Percentiles rank a stretch among this genome's conserved stretches.
Conservation (phyloP, 2,113 vertebrate genomes). For the Hylia prasina region DNA sequence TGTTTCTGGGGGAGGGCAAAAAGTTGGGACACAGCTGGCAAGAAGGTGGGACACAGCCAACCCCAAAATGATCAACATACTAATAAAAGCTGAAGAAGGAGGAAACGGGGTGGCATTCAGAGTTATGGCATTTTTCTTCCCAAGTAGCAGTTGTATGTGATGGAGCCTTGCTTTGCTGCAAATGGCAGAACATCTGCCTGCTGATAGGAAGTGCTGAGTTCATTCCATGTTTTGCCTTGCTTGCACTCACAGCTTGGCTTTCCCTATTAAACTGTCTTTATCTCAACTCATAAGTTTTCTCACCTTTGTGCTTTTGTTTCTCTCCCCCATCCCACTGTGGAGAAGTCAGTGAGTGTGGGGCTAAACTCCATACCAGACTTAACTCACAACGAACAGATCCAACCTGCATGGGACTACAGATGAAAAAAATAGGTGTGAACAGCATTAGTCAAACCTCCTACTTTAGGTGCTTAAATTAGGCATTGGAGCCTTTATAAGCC, state of each 20-base stretch:
- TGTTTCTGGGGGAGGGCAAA: background rate
- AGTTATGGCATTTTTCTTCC: background rate
- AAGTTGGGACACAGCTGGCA: background rate
- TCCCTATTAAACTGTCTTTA: background rate
- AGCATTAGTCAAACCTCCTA: background rate
- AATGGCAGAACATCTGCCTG: background rate
- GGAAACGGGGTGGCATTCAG: background rate
- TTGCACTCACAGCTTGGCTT: background rate
- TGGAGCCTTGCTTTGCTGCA: background rate
- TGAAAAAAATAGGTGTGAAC: background rate
- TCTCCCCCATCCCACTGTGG: background rate
- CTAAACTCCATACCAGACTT: background rate
- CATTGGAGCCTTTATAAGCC: background rate
- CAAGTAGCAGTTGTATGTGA: background rate
- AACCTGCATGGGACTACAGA: background rate
- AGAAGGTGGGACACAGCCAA: background rate
- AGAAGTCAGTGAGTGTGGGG: background rate
- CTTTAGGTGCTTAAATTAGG: background rate
- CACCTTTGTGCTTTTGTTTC: background rate
- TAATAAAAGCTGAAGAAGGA: background rate
- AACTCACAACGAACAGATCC: background rate
- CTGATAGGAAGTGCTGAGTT: accelerated
- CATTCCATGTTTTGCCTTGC: background rate
- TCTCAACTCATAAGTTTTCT: background rate
- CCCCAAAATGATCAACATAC: background rate